Conservation (phyloP, 2,888 invertebrate genomes). For the Amphipyra berbera region DNA sequence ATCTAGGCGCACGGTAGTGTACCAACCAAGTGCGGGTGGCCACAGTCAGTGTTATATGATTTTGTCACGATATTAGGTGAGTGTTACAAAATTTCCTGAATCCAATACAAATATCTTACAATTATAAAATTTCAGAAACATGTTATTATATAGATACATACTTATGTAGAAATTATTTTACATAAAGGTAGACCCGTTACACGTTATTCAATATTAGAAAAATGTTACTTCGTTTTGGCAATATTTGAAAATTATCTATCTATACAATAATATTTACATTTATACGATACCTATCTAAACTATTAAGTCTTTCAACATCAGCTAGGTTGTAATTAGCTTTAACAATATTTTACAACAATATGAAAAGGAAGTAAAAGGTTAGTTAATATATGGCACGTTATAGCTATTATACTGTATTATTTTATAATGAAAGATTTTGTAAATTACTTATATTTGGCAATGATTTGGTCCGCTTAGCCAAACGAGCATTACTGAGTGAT, state of each 20-base stretch:
- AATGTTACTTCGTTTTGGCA: conserved; percentile 41
- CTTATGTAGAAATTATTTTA: conserved; percentile 34
- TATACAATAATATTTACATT: conserved; percentile 54
- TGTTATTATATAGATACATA: conserved; percentile 17
- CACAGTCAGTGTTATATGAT: too few species aligned
- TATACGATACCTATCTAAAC: conserved; percentile 34
- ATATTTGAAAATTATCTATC: conserved; percentile 48
- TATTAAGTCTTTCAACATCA: conserved; percentile 61
- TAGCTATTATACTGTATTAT: conserved; percentile 16
- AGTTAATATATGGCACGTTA: conserved; percentile 54
- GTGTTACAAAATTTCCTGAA: too few species aligned
- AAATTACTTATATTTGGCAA: conserved; percentile 55
- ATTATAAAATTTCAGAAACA: conserved; percentile 24
- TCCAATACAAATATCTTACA: too few species aligned
- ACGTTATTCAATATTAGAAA: conserved; percentile 24
- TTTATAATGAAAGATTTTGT: conserved; percentile 23
- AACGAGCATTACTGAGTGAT: conserved; percentile 17
- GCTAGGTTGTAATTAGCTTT: conserved; percentile 32
- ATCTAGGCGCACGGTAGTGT: conserved; percentile 4
- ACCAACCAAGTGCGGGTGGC: conserved; percentile 8
- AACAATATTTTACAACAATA: conserved; percentile 41
- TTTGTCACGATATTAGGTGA: too few species aligned
- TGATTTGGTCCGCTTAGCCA: conserved; percentile 63
- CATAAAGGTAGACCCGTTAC: conserved; percentile 39
- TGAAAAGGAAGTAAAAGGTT: conserved; percentile 33